phyloP scores from a whole-genome alignment of 37 sponge, comb jelly and placozoan genomes.

The Petrosia ficiformis region DNA sequence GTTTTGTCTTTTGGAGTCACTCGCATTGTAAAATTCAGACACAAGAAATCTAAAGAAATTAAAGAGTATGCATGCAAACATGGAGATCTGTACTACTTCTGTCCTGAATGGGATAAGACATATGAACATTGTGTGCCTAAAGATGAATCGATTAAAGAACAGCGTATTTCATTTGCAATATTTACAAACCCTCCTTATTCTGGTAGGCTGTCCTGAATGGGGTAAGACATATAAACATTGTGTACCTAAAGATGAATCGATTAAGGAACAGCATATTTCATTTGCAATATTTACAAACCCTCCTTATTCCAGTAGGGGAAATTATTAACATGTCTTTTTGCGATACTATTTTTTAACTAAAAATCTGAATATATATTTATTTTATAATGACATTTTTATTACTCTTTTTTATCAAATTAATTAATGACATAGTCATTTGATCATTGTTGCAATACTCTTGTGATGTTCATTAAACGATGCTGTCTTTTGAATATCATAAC shows the following conservation, averaged over 20 bases:
- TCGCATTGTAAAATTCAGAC: not conserved
- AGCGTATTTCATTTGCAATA: constrained; percentile 7
- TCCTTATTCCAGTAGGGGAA: not conserved
- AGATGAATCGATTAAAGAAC: constrained; percentile 3
- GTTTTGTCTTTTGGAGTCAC: constrained; percentile 7
- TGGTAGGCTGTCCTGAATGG: constrained; percentile 4
- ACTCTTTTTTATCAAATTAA: too few species aligned
- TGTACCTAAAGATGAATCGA: constrained; percentile 10
- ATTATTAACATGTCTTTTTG: too few species aligned
- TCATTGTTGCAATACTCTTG: too few species aligned
- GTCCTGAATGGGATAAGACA: constrained; percentile 5
- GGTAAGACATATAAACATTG: constrained; percentile 15
- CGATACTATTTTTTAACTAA: too few species aligned
- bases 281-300: constrained; percentile 9
- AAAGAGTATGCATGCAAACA: constrained; percentile 6
- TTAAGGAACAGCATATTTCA: not conserved
- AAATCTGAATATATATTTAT: too few species aligned
- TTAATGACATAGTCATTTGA: too few species aligned
- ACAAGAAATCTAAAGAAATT: constrained; percentile 14
- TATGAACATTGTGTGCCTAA: constrained; percentile 15
- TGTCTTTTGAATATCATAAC: too few species aligned
- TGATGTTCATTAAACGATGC: too few species aligned
- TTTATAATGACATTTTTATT: too few species aligned
- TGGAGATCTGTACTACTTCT: constrained; percentile 10
- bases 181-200: constrained; percentile 12